Percentiles rank a stretch among this genome's conserved stretches.
Conservation (phyloP, 2,113 vertebrate species). For the Petaurus breviceps region DNA sequence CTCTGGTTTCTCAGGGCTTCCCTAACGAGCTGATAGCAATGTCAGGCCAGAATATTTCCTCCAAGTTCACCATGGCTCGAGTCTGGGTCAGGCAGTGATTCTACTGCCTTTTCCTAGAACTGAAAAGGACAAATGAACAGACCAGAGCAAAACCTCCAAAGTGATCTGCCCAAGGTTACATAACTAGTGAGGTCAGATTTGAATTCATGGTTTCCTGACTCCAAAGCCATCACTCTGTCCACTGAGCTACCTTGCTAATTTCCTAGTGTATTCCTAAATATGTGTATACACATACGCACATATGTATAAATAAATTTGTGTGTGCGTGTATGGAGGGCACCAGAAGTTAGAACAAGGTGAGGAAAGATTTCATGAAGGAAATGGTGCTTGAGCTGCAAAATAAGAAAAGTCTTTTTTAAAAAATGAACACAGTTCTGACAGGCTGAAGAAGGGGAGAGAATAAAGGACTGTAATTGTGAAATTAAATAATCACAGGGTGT, state of each 20-base stretch:
- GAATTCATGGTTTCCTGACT: neutral
- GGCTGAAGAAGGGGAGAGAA: neutral
- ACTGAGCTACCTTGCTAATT: neutral
- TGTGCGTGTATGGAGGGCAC: neutral
- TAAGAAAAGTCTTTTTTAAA: neutral
- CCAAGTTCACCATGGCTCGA: neutral
- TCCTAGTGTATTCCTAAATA: neutral
- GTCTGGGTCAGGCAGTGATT: neutral
- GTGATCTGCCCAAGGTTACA: neutral
- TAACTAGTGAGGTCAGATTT: neutral
- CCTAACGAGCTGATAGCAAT: neutral
- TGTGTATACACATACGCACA: too few species aligned
- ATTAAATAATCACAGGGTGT: neutral
- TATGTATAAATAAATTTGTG: too few species aligned
- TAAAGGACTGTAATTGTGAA: neutral
- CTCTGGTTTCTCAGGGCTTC: neutral
- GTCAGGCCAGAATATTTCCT: neutral
- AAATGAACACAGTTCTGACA: neutral
- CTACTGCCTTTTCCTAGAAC: neutral
- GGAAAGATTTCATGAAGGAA: neutral
- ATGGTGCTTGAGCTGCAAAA: neutral
- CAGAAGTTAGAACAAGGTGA: neutral
- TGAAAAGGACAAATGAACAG: neutral
- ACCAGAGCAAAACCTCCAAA: neutral
- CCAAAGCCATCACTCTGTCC: neutral